A percentile compares a stretch with the other conserved stretches of the same genome.
Evolutionary conservation across 1,140 invertebrate species (phyloP).

Genomic region (Cydia fagiglandana): DNA sequence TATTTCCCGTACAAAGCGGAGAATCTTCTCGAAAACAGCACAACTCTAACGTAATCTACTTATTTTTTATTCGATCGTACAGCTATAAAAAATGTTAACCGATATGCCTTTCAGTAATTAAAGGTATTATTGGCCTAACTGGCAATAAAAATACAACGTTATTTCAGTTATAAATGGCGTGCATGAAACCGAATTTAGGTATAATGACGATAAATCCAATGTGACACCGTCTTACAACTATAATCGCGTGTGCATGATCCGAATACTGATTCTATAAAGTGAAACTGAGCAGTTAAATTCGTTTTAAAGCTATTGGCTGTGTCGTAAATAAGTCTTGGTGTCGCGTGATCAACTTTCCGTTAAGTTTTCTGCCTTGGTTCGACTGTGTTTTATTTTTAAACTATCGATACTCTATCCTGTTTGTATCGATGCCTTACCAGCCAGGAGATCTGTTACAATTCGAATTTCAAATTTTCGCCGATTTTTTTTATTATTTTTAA

Average conservation of each 20-base stretch:
- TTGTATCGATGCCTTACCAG: not conserved
- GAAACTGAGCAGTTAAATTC: conserved; percentile 47
- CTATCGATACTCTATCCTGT: conserved; percentile 7
- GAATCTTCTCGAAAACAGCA: too few relatives aligned
- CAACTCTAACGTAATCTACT: not conserved
- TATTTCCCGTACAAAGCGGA: too few relatives aligned
- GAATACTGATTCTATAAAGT: conserved; percentile 50
- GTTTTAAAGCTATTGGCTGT: conserved; percentile 39
- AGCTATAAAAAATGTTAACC: not conserved
- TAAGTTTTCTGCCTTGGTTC: conserved; percentile 15
- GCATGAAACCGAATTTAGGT: conserved; percentile 18
- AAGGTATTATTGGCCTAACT: conserved; percentile 23
- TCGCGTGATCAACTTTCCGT: conserved; percentile 36
- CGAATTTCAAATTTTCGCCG: conserved; percentile 2
- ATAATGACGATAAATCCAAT: conserved; percentile 33
- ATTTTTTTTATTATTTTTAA: not conserved
- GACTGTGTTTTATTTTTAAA: conserved; percentile 20
- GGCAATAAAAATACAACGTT: conserved; percentile 31
- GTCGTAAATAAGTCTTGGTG: conserved; percentile 32
- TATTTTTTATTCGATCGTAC: not conserved
- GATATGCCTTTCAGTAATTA: conserved; percentile 17
- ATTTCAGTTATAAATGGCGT: conserved; percentile 21
- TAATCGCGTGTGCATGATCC: conserved; percentile 40
- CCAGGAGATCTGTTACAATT: not conserved
- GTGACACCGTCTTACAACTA: conserved; percentile 37